Evolutionary conservation across 2,888 invertebrate genomes (phyloP), one percentile per base, ranked within the genome.

Genomic region (Mantis religiosa): DNA sequence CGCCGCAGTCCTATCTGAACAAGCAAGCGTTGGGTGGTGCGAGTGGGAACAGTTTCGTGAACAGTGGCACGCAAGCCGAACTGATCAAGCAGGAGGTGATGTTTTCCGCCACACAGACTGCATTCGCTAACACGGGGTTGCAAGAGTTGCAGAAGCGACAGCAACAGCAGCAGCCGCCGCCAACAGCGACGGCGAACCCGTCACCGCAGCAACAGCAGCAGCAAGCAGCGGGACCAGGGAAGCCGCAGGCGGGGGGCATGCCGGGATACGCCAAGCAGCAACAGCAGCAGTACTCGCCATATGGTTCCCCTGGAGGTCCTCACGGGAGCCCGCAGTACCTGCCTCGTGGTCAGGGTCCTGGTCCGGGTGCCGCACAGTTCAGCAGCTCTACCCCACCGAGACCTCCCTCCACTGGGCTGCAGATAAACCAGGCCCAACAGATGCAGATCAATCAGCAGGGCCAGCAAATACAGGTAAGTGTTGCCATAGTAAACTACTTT

Each of bases 351-450:
- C 89, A 91, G 87, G 92, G 91, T 84, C 91, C 91, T 83, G 91
- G 91, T 89, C 20, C 92, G 25, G 89, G 90, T 20, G 85, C 82
- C 27, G 89, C 92, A 14, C 91, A 92, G 41, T 92, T 91, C 90
- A 92, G 91, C 27, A 93, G 93, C 41, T 93, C 93, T 12, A 93
- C 94, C 15, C 93, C 95, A 0, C 94, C 94, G 0, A 94, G 94
- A 86, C 93, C 94, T 2, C 93, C 93, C n/a, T 92, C 88, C 20
- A 89, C 89, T 82, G 90, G 89, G 41, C 90, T 90, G 91, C 97
- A 98, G 93, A 97, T 98, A 94, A 97, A 97, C 92, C 98, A 98
- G 93, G 97, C 97, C 89, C 97, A 97, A 93, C 97, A 98, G 93
- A 93, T 98, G 93, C 98, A 98, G 93, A 97, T 98, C 91, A 95